These are phyloP conservation scores for Homarus americanus DNA, from an alignment of 1,140 invertebrate genomes.

Conservation along the genomic window DNA sequence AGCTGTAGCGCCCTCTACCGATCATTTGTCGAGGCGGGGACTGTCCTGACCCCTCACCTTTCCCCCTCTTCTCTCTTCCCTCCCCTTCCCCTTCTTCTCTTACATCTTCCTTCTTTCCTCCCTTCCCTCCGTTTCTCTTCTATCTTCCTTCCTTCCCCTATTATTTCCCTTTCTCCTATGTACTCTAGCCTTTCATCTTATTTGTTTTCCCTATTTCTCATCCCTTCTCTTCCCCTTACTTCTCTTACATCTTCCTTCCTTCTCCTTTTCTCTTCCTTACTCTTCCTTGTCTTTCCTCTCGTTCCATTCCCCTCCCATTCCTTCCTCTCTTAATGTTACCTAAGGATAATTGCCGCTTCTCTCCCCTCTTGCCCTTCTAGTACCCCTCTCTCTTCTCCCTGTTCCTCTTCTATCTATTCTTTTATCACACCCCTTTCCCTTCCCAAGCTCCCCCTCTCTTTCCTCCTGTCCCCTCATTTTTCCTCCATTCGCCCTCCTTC, in stretches of 20 bases:
- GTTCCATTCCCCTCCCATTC: neutral
- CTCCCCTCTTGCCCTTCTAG: neutral
- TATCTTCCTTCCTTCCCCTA: neutral
- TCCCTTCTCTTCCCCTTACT: neutral
- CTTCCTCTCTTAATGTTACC: too few relatives aligned
- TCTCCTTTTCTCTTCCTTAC: neutral
- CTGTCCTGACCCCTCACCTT: neutral
- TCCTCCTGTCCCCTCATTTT: neutral
- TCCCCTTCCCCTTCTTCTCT: conserved; percentile 16
- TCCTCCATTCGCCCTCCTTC: neutral
- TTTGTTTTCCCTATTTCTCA: neutral
- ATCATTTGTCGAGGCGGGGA: conserved; percentile 38
- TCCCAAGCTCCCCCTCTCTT: neutral
- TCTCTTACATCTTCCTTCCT: neutral
- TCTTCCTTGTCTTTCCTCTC: neutral
- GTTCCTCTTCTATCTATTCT: neutral
- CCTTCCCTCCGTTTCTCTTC: too few relatives aligned
- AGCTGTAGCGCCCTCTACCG: conserved; percentile 47
- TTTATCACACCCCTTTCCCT: neutral
- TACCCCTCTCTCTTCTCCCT: too few relatives aligned
- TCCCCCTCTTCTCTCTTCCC: neutral
- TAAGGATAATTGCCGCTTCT: too few relatives aligned
- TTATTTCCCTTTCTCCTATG: neutral
- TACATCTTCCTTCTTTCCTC: neutral
- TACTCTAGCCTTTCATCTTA: conserved; percentile 5